Evolutionary conservation across 2,797 vertebrate species (phyloP).

Genomic region (Melanogrammus aeglefinus): DNA sequence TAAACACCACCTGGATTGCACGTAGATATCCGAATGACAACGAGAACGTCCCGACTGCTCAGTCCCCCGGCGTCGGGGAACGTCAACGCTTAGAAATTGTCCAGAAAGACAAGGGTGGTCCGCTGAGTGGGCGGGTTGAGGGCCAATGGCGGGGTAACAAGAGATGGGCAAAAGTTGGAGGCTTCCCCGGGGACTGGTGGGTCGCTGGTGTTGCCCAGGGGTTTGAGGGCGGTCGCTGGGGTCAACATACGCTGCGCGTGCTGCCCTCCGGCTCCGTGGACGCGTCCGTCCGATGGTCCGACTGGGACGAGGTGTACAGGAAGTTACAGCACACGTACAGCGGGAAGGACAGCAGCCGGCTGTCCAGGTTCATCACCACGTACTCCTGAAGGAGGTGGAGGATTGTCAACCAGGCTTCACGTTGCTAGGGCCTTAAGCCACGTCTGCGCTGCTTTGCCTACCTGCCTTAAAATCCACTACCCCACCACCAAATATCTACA

Average conservation of each 20-base stretch:
- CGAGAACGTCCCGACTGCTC: background rate
- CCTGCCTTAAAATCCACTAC: too few species aligned
- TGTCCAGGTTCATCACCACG: constrained; percentile 95
- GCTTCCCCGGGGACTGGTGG: constrained; percentile 8
- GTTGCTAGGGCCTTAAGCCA: background rate
- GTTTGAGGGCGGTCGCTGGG: background rate
- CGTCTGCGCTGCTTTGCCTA: too few species aligned
- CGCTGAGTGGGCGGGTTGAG: background rate
- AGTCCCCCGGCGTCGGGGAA: background rate
- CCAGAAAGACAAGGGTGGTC: too few species aligned
- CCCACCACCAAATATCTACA: too few species aligned
- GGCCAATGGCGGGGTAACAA: background rate
- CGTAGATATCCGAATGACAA: background rate
- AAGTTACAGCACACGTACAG: constrained; percentile 98
- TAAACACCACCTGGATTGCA: background rate
- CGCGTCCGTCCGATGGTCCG: constrained; percentile 72
- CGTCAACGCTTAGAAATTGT: background rate
- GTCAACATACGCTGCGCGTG: constrained; percentile 62
- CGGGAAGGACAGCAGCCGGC: constrained; percentile 88
- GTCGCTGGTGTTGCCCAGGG: too few species aligned
- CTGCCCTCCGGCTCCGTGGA: constrained; percentile 66
- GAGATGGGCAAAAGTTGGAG: background rate
- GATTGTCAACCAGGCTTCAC: background rate
- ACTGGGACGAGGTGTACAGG: constrained; percentile 83
- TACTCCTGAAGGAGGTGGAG: constrained; percentile 78